Evolutionary conservation across 2,113 vertebrate species (phyloP), one percentile per base, ranked within the genome.

Genomic region (Oreochromis spilurus): DNA sequence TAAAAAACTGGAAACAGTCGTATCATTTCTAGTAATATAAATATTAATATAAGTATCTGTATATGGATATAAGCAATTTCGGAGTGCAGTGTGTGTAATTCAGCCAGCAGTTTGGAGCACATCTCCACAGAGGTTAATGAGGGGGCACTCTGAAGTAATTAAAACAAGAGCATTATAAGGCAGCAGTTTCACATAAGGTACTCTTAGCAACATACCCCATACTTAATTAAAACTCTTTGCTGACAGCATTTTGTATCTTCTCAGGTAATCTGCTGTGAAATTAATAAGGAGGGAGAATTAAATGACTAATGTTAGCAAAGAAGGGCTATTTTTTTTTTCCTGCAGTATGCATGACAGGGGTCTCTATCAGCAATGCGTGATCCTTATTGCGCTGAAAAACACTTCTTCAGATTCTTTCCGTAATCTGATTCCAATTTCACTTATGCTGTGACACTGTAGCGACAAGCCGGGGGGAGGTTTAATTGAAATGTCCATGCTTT

Each of bases 361-460:
- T 95, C 93, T 95, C 92, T 91, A 90, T 95, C 93, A 93, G 89
- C 80, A 94, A 95, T 80, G 89, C 85, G 87, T 91, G 93, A 96
- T 96, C 95, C 94, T 95, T 87, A 93, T 89, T 91, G 93, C 87
- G 70, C 84, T 84, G 88, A 86, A 94, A 87, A 95, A 96, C 91
- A 93, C 89, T 94, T 95, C 91, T 95, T 88, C 92, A 88, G 90
- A 78, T 94, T 93, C 88, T 86, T 81, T 70, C 88, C 82, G 48
- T 96, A 96, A 97, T 97, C 96, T 97, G 96, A 97, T 97, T 97
- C 94, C 94, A 97, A 96, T 97, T 96, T 96, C 84, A 95, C 93
- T 94, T 95, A 82, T 90, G 94, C 86, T 91, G 93, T 94, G 92
- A 96, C 96, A 95, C 94, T 87, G 85, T 75, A 86, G 93, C 88